These are phyloP conservation scores for Papilio glaucus DNA, from an alignment of 1,140 invertebrate species.

Conservation along the genomic window DNA sequence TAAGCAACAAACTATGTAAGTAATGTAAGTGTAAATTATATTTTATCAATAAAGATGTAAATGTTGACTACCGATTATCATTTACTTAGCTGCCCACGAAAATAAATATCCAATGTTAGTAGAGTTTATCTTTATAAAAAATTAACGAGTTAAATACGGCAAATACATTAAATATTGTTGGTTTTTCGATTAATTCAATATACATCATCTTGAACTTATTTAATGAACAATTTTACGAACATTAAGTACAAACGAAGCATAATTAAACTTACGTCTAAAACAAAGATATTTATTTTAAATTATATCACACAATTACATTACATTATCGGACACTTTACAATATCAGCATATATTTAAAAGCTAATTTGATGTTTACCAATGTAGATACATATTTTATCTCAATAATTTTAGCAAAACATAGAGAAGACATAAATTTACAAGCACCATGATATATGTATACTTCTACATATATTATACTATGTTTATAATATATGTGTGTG, in stretches of 20 bases:
- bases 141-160: too few relatives aligned
- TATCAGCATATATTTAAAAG: conserved; percentile 29
- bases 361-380: conserved; percentile 26
- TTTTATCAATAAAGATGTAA: background rate
- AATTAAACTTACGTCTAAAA: conserved; percentile 25
- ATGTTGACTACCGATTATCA: background rate
- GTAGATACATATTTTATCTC: conserved; percentile 16
- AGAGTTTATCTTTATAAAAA: too few relatives aligned
- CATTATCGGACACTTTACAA: conserved; percentile 42
- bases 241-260: conserved; percentile 26
- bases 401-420: conserved; percentile 1
- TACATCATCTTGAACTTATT: background rate
- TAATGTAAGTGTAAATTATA: background rate
- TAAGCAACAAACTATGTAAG: conserved; percentile 33
- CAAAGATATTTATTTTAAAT: conserved; percentile 41
- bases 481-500: background rate
- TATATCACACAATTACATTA: conserved; percentile 46
- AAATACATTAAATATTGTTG: too few relatives aligned
- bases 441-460: background rate
- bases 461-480: background rate
- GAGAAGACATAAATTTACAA: background rate
- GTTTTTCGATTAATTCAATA: background rate
- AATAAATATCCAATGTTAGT: too few relatives aligned
- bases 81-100: too few relatives aligned
- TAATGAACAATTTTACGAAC: conserved; percentile 12